phyloP scores from a whole-genome alignment of 2,888 invertebrate species.

The Galeruca laticollis region DNA sequence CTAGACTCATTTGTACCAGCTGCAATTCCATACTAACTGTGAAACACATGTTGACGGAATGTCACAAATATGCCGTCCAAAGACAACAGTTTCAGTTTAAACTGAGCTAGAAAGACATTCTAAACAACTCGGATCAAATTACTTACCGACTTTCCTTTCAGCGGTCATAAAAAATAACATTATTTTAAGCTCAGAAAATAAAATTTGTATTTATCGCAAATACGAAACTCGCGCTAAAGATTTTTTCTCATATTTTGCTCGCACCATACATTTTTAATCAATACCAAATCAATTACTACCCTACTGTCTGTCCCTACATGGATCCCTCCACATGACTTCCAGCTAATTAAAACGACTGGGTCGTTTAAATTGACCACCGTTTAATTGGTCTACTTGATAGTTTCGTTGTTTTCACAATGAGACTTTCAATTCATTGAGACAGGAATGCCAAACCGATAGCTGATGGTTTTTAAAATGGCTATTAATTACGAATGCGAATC shows the following conservation, averaged over 20 bases:
- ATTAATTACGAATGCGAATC: background rate
- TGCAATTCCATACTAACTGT: too few species aligned
- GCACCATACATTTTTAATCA: background rate
- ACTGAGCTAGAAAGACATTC: too few species aligned
- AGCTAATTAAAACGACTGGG: conserved; percentile 38
- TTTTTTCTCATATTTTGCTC: background rate
- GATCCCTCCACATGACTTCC: conserved; percentile 31
- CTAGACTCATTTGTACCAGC: too few species aligned
- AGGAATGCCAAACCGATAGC: conserved; percentile 20
- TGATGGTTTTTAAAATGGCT: conserved; percentile 13
- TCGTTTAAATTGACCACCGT: conserved; percentile 37
- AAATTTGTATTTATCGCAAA: too few species aligned
- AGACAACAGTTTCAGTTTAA: too few species aligned
- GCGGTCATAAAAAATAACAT: too few species aligned
- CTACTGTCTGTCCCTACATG: conserved; percentile 14
- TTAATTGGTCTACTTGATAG: conserved; percentile 35
- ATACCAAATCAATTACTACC: background rate
- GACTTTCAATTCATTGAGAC: conserved; percentile 2
- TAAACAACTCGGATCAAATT: too few species aligned
- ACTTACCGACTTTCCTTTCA: too few species aligned
- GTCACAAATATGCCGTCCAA: too few species aligned
- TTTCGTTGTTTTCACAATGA: conserved; percentile 36
- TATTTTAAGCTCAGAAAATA: too few species aligned
- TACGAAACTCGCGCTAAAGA: too few species aligned
- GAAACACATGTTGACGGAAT: too few species aligned